A percentile compares a stretch with the other conserved stretches of the same genome.
phyloP scores from a whole-genome alignment of 2,888 invertebrate genomes.

The Loripinus fragilis region DNA sequence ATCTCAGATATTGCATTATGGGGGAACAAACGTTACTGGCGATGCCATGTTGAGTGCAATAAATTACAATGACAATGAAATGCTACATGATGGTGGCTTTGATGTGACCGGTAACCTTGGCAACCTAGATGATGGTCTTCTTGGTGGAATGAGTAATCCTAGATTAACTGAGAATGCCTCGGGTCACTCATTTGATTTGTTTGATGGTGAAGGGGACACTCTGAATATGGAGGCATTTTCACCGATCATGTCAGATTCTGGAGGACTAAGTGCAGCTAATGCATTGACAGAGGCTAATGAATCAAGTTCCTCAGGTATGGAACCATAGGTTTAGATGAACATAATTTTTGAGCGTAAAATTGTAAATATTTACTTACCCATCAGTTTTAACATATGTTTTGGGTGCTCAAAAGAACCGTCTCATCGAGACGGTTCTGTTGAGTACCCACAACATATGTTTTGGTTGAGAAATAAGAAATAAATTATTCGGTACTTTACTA shows the following conservation, averaged over 20 bases:
- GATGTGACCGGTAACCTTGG: constrained; percentile 77
- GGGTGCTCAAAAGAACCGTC: too few species aligned
- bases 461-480: too few species aligned
- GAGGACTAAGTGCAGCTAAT: constrained; percentile 32
- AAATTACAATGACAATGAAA: constrained; percentile 82
- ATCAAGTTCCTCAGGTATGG: constrained; percentile 46
- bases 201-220: constrained; percentile 81
- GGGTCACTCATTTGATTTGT: constrained; percentile 76
- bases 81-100: constrained; percentile 81
- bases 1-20: constrained; percentile 75
- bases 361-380: too few species aligned
- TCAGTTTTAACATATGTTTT: too few species aligned
- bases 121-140: constrained; percentile 80
- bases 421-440: too few species aligned
- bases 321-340: too few species aligned
- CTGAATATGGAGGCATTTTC: constrained; percentile 80
- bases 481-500: too few species aligned
- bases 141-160: constrained; percentile 74
- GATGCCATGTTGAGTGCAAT: constrained; percentile 83
- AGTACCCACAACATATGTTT: too few species aligned
- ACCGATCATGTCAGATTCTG: constrained; percentile 62
- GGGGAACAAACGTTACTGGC: constrained; percentile 74
- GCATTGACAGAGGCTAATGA: constrained; percentile 50
- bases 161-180: constrained; percentile 72
- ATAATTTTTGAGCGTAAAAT: too few species aligned